Evolutionary conservation across 2,113 vertebrate genomes (phyloP), one percentile per base, ranked within the genome.

Genomic region (Empidonax traillii): DNA sequence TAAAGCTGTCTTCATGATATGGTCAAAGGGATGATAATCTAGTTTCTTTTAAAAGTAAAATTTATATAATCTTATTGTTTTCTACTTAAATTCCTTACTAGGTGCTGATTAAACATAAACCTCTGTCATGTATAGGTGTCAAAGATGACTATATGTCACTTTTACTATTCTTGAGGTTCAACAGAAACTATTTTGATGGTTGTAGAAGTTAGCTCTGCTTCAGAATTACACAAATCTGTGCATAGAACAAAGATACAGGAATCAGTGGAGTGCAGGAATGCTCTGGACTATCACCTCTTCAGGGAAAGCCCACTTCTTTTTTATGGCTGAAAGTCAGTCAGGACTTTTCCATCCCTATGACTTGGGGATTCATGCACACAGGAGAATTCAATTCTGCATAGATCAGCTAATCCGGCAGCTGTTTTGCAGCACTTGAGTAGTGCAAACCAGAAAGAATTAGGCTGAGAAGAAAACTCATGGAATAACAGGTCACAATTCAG

Each of bases 21-120:
- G 9, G 75, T 80, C 75, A 84, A 96, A 88, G 44, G 61, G 5
- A 49, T 71, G 68, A 84, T 71, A 92, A 77, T 67, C 27, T 83
- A 59, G 43, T 93, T 91, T 94, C 78, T 77, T 94, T 96, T 85
- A 85, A 80, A 96, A 85, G 59, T 80, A n/a, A 90, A 92, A 92
- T 94, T 63, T 86, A 59, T 80, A 49, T 77, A 80, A 89, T 93
- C 69, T 75, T 85, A 79, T 21, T 87, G 23, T 82, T 74, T 87
- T 85, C 53, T 79, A 62, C 53, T 73, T 91, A 59, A 87, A 83
- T 96, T 93, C 78, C 87, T 79, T 68, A 53, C 47, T 94, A 75
- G 87, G 31, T 67, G 58, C 65, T 93, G 67, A 71, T 91, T 85
- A 90, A 74, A 68, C 51, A 13, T 55, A 82, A 82, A 31, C n/a